Base-by-base conservation (phyloP, 1,140 invertebrate genomes). In the Palaemon carinicauda region DNA sequence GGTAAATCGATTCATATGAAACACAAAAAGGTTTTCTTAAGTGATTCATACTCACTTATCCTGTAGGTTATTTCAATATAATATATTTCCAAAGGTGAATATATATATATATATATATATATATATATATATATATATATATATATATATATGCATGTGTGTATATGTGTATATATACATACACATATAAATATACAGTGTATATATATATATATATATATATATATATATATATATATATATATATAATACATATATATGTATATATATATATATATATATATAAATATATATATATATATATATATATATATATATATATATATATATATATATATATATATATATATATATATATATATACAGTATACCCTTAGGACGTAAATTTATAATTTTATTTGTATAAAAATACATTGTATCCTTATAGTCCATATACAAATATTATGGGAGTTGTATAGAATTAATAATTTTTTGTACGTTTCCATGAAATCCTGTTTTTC, bases 51-150 rank as follows among this genome's bases (percentile, higher is more conserved):
- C n/a, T n/a, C n/a, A n/a, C n/a, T n/a, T n/a, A n/a, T n/a, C n/a
- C n/a, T n/a, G n/a, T n/a, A n/a, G n/a, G n/a, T n/a, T n/a, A n/a
- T n/a, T n/a, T n/a, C n/a, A n/a, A n/a, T n/a, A n/a, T n/a, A 21
- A 14, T 77, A n/a, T 1, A 33, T 1, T 12, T n/a, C n/a, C n/a
- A n/a, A n/a, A n/a, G n/a, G 31, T 41, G 4, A 17, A 29, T 74
- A n/a, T 74, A 19, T 71, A 29, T 71, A 29, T 71, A 15, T 71
- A 29, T 71, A 29, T 71, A 15, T 71, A 15, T 71, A 33, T 75
- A 75, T 75, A 75, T 75, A 75, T 75, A 75, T 75, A 75, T 75
- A 75, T 75, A 75, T 75, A 75, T 75, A 75, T 75, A 75, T 75
- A 75, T 75, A 75, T 75, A 75, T 75, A 75, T 41, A 75, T 75